Percentiles rank a stretch among this genome's conserved stretches.
These are phyloP conservation scores for Menidia beryllina DNA, from an alignment of 2,113 vertebrate species.

Conservation along the genomic window DNA sequence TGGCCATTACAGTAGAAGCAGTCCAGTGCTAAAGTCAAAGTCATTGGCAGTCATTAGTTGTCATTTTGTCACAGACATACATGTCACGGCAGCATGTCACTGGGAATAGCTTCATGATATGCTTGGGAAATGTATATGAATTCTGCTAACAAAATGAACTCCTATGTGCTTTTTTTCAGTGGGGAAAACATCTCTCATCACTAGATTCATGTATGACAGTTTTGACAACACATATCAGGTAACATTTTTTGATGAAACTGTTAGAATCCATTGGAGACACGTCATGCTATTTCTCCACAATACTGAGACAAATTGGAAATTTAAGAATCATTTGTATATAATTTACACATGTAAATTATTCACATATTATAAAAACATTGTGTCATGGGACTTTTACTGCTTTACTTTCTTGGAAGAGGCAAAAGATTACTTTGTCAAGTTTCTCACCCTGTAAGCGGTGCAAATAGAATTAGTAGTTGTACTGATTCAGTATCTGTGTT, in stretches of 20 bases:
- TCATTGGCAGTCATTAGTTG: no score
- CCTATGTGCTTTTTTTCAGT: constrained; percentile 72
- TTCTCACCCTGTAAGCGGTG: no score
- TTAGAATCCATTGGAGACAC: background rate
- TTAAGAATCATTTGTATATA: no score
- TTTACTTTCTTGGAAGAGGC: no score
- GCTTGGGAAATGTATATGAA: background rate
- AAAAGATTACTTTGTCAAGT: no score
- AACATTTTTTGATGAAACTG: constrained; percentile 14
- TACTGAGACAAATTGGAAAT: background rate
- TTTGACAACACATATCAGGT: constrained; percentile 87
- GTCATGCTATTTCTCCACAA: background rate
- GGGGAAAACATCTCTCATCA: constrained; percentile 85
- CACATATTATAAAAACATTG: no score
- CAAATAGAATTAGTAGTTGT: constrained; percentile 33
- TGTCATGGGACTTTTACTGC: no score
- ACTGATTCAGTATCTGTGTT: constrained; percentile 36
- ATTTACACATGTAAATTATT: no score
- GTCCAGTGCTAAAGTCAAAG: no score
- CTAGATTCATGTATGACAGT: constrained; percentile 86
- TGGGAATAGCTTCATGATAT: background rate
- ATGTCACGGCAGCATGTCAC: background rate
- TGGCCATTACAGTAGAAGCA: no score
- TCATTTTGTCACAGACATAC: no score
- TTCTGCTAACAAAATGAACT: background rate